Conservation (phyloP, 2,113 vertebrate genomes). For the Melospiza georgiana region DNA sequence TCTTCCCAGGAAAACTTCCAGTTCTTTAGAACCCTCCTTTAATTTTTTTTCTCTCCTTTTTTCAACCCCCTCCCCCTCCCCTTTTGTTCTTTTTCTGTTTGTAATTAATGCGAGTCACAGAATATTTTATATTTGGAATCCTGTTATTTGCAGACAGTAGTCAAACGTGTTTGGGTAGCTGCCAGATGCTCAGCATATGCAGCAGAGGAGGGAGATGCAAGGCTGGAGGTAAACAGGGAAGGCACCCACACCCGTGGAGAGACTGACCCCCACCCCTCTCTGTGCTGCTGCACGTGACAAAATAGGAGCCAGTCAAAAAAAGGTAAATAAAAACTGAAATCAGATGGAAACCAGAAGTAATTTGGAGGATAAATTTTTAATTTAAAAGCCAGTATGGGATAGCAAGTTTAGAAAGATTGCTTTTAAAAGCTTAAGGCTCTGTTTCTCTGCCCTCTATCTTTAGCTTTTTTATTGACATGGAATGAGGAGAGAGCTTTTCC, state of each 20-base stretch:
- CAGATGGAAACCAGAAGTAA: neutral
- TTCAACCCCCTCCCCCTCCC: rapidly evolving
- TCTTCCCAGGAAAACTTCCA: conserved; percentile 30
- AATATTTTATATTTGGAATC: conserved; percentile 33
- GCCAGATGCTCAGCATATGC: conserved; percentile 55
- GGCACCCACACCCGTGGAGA: neutral
- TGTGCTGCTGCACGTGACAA: neutral
- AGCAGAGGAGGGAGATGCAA: conserved; percentile 30
- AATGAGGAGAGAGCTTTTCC: conserved; percentile 6
- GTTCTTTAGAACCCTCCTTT: neutral
- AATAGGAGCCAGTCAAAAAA: neutral
- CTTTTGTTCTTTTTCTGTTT: neutral
- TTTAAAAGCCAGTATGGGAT: neutral
- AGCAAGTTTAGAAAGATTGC: conserved; percentile 20
- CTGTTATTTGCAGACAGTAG: conserved; percentile 38
- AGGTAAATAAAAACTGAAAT: conserved; percentile 1
- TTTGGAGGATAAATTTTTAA: conserved; percentile 19
- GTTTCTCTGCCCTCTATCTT: neutral
- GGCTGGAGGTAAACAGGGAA: conserved; percentile 26
- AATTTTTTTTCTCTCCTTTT: neutral
- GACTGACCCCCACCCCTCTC: neutral
- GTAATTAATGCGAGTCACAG: conserved; percentile 4
- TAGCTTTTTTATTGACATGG: neutral
- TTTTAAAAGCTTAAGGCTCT: conserved; percentile 5
- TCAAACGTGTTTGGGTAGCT: conserved; percentile 15